Percentiles rank a stretch among this genome's conserved stretches.
Evolutionary conservation across 2,797 vertebrate genomes (phyloP).

Genomic region (Telmatherina bonti): DNA sequence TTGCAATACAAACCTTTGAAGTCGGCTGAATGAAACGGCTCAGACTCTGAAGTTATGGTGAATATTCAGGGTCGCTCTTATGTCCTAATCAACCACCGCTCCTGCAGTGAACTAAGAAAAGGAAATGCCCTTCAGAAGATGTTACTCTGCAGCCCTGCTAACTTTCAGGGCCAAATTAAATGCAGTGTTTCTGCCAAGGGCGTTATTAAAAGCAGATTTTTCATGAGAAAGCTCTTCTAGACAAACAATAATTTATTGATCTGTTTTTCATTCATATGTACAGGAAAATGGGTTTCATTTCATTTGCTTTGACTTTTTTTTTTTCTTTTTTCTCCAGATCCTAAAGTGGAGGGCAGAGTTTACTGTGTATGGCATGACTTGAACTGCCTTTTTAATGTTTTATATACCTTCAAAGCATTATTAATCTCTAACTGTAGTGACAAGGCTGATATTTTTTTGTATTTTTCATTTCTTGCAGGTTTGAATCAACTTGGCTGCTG

Average conservation of each 20-base stretch:
- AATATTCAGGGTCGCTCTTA: background rate
- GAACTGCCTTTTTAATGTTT: background rate
- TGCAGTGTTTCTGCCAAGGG: conserved; percentile 59
- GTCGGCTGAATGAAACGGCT: background rate
- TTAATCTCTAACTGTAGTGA: background rate
- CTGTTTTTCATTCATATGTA: conserved; percentile 71
- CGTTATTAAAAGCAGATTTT: conserved; percentile 71
- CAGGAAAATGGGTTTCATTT: conserved; percentile 56
- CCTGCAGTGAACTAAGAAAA: conserved; percentile 28
- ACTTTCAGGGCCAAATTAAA: conserved; percentile 41
- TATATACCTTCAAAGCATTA: background rate
- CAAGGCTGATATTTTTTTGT: background rate
- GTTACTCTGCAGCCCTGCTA: conserved; percentile 25
- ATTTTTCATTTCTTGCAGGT: conserved; percentile 32
- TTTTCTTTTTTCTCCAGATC: background rate
- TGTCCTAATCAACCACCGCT: conserved; percentile 16
- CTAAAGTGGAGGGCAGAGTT: conserved; percentile 11
- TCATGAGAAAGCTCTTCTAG: conserved; percentile 38
- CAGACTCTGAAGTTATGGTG: background rate
- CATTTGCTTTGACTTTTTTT: conserved; percentile 53
- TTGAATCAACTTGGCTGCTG: conserved; percentile 32
- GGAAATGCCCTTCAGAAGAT: conserved; percentile 45
- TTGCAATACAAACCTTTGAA: background rate
- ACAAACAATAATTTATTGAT: conserved; percentile 66
- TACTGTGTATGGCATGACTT: background rate